Evolutionary conservation across 1,140 invertebrate genomes (phyloP).

Genomic region (Rhopalosiphum maidis): DNA sequence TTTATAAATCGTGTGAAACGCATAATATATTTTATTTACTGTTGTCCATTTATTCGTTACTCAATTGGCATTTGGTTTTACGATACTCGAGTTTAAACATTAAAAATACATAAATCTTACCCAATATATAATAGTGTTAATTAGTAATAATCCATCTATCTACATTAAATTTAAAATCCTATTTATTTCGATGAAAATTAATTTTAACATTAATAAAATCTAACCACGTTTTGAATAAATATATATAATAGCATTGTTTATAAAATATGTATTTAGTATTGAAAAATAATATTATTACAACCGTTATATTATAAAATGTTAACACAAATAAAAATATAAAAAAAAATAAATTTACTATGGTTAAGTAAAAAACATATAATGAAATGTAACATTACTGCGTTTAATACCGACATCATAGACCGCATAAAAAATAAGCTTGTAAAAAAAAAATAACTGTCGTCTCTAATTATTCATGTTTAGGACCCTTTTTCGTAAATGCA

Average conservation of each 20-base stretch:
- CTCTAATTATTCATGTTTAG: constrained; percentile 29
- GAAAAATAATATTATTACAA: neutral
- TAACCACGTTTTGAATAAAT: neutral
- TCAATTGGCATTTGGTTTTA: neutral
- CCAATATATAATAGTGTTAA: neutral
- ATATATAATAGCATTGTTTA: neutral
- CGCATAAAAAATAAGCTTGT: neutral
- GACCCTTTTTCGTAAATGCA: constrained; percentile 28
- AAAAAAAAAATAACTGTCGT: constrained; percentile 25
- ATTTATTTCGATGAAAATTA: neutral
- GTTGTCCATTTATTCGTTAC: neutral
- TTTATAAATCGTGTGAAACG: neutral
- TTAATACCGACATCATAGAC: neutral
- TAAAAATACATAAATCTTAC: neutral
- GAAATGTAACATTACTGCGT: neutral
- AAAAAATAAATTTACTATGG: neutral
- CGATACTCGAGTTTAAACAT: neutral
- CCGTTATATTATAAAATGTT: neutral
- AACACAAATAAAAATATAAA: neutral
- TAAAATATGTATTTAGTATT: neutral
- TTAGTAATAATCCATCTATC: neutral
- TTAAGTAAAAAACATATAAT: neutral
- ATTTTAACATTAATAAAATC: neutral
- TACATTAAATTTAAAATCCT: neutral
- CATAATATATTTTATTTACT: neutral